Percentiles rank a stretch among this genome's conserved stretches.
Conservation (phyloP, 2,888 invertebrate species). For the Bedellia somnulentella region DNA sequence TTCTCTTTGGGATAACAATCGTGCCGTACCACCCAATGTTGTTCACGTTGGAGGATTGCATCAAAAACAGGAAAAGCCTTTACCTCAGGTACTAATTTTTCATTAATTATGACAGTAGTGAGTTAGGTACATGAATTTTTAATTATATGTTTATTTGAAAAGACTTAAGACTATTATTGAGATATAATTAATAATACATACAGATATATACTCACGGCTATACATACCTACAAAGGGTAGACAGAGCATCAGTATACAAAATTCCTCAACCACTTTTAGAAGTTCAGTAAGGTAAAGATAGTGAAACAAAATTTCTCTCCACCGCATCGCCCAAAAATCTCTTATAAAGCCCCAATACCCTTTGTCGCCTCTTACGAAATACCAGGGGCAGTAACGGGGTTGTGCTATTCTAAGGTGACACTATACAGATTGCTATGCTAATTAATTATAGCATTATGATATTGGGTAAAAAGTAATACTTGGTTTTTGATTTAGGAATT, state of each 20-base stretch:
- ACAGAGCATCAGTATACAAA: too few species aligned
- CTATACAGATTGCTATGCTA: background rate
- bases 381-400: too few species aligned
- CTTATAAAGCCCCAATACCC: too few species aligned
- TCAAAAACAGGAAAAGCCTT: slow-evolving; percentile 7
- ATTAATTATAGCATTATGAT: background rate
- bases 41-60: slow-evolving; percentile 9
- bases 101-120: background rate
- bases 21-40: slow-evolving; percentile 9
- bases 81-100: slow-evolving; percentile 6
- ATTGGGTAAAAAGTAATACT: background rate
- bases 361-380: too few species aligned
- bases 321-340: too few species aligned
- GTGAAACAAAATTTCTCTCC: too few species aligned
- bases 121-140: too few species aligned
- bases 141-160: too few species aligned
- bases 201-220: background rate
- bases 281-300: too few species aligned
- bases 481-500: background rate
- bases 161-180: background rate
- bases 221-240: too few species aligned
- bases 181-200: background rate
- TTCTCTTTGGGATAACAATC: slow-evolving; percentile 6
- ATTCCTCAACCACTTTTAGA: too few species aligned
- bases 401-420: too few species aligned